phyloP scores from a whole-genome alignment of 2,797 vertebrate genomes.

The Microhierax caerulescens region DNA sequence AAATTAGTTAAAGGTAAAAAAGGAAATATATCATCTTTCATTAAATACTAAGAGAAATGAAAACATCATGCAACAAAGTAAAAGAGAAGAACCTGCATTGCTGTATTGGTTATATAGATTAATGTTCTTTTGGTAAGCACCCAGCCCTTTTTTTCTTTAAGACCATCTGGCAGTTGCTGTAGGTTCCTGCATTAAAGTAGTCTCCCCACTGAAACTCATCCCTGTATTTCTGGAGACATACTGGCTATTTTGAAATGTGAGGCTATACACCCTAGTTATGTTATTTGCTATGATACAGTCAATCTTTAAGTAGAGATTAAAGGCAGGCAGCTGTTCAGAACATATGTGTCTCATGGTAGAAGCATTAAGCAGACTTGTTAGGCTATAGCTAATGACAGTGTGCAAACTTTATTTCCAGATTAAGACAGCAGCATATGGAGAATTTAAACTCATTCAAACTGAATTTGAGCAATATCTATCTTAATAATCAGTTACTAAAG shows the following conservation, averaged over 20 bases:
- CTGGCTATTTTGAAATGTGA: background rate
- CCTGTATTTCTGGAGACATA: rapidly evolving
- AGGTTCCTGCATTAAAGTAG: background rate
- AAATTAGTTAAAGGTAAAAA: background rate
- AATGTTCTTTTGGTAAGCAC: background rate
- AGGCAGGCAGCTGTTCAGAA: background rate
- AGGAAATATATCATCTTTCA: background rate
- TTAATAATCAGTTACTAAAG: background rate
- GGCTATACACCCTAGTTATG: rapidly evolving
- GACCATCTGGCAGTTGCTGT: background rate
- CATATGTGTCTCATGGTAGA: background rate
- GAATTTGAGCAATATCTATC: background rate
- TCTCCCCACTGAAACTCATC: background rate
- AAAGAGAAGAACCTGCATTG: rapidly evolving
- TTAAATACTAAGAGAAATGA: background rate
- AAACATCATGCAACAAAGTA: background rate
- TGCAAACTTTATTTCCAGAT: background rate
- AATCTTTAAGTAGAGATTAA: background rate
- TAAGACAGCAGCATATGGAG: background rate
- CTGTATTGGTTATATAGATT: background rate
- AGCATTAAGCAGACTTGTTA: background rate
- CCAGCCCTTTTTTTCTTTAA: background rate
- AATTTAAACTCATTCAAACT: background rate
- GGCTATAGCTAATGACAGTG: background rate
- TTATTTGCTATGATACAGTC: background rate